Base-by-base conservation (phyloP, 53 echinoderm and acorn worm genomes). In the Paracentrotus lividus region DNA sequence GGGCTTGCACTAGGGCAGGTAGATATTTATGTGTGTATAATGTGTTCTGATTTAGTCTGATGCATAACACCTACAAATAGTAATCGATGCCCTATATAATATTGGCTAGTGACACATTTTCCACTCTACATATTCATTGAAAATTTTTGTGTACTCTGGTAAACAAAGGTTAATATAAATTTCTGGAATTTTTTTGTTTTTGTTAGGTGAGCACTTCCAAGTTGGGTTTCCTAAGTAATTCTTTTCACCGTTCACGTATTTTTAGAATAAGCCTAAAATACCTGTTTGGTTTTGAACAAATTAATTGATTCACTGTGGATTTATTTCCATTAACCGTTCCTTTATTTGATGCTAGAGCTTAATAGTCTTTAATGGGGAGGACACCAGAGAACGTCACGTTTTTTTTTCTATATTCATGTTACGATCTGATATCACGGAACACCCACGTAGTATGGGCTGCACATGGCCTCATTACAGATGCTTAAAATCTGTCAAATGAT, bases 391-490 rank as follows among this genome's bases (percentile, higher is more conserved):
- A 72, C 72, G 72, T 72, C 72, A 36, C 40, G 4, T 16, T 5
- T 72, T 72, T 67, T 72, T n/a, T n/a, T n/a, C n/a, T 18, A 12
- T 72, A 20, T 36, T 18, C 72, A 40, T 36, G 38, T 72, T 72
- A 72, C 40, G 40, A 72, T 72, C 40, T 38, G 16, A 72, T 7
- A 9, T 40, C 18, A 18, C 72, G 40, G 72, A 20, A 72, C 72
- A 72, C 72, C 72, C 72, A 72, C 72, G 72, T 16, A 81, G 81
- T 2, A 81, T 81, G 10, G 44, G 40, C 40, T 40, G 13, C 81
- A 81, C 81, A 49, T 81, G 81, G 81, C 47, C 81, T 81, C 81
- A 81, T 81, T 81, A 44, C 81, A 81, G 47, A 81, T 81, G 81
- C 81, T 81, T 7, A 47, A 81, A 47, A 81, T 47, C 47, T 81